Conservation (phyloP, 2,888 invertebrate genomes). For the Octodonta nipae region DNA sequence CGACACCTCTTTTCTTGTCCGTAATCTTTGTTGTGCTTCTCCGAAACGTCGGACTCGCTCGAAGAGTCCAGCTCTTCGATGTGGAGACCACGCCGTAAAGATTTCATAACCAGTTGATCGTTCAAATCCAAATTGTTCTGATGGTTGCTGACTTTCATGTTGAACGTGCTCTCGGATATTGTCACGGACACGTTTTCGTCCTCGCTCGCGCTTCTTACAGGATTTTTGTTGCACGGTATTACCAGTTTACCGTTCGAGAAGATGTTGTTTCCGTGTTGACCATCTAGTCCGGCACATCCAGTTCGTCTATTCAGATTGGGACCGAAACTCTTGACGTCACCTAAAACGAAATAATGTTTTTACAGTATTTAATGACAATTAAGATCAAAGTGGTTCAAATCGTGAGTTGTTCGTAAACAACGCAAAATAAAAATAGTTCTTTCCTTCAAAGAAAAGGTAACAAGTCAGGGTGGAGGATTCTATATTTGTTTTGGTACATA, state of each 20-base stretch:
- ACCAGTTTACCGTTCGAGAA: constrained; percentile 30
- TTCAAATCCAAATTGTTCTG: constrained; percentile 29
- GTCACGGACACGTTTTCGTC: constrained; percentile 35
- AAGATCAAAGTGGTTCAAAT: too few relatives aligned
- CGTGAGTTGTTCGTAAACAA: too few relatives aligned
- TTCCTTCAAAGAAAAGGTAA: too few relatives aligned
- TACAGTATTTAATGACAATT: too few relatives aligned
- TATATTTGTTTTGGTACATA: too few relatives aligned
- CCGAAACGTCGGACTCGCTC: constrained; percentile 13
- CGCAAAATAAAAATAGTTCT: too few relatives aligned
- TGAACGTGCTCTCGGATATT: constrained; percentile 30
- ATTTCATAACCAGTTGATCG: constrained; percentile 32
- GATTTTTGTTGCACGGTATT: constrained; percentile 22
- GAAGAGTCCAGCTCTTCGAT: constrained; percentile 24
- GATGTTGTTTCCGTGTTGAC: constrained; percentile 30
- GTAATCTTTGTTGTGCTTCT: constrained; percentile 16
- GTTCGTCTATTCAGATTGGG: constrained; percentile 42
- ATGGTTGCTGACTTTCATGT: constrained; percentile 27
- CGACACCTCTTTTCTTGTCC: constrained; percentile 21
- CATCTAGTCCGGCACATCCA: constrained; percentile 38
- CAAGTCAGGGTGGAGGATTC: too few relatives aligned
- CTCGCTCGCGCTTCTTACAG: constrained; percentile 26
- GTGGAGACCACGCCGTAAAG: constrained; percentile 27
- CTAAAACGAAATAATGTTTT: too few relatives aligned
- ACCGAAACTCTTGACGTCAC: constrained; percentile 41